Evolutionary conservation across 2,113 vertebrate genomes (phyloP).

Genomic region (Otolemur garnettii): DNA sequence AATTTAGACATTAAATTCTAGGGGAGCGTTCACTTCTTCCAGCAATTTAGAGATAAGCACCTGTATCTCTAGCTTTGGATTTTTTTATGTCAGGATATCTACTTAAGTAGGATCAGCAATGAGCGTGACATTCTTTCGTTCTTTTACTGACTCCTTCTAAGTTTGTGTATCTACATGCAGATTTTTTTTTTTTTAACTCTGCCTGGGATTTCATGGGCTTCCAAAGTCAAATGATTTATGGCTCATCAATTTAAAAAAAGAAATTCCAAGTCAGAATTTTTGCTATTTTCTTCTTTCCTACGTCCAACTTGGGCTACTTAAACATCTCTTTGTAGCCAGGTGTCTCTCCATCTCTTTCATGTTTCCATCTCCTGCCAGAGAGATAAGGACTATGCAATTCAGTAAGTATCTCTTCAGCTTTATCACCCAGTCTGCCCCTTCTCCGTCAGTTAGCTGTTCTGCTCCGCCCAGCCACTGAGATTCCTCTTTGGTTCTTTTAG

Average conservation of each 20-base stretch:
- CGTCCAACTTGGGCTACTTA: neutral
- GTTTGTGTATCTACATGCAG: neutral
- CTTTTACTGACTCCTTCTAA: neutral
- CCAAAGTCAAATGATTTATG: neutral
- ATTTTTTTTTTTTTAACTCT: slow-evolving; percentile 18
- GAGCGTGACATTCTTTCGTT: neutral
- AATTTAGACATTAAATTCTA: neutral
- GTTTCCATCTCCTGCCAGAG: neutral
- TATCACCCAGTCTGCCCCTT: neutral
- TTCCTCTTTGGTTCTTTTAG: neutral
- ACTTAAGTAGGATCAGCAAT: neutral
- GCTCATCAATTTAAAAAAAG: neutral
- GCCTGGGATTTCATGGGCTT: neutral
- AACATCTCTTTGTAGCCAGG: neutral
- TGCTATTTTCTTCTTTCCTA: neutral
- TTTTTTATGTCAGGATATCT: neutral
- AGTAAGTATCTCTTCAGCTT: neutral
- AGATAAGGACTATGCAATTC: neutral
- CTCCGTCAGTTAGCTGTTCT: neutral
- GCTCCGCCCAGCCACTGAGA: neutral
- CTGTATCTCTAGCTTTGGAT: neutral
- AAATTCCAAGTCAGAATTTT: neutral
- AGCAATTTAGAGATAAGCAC: neutral
- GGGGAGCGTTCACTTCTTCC: neutral
- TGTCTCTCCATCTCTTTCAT: neutral